These are phyloP conservation scores for Plectropomus leopardus DNA, from an alignment of 2,113 vertebrate species.

Conservation along the genomic window DNA sequence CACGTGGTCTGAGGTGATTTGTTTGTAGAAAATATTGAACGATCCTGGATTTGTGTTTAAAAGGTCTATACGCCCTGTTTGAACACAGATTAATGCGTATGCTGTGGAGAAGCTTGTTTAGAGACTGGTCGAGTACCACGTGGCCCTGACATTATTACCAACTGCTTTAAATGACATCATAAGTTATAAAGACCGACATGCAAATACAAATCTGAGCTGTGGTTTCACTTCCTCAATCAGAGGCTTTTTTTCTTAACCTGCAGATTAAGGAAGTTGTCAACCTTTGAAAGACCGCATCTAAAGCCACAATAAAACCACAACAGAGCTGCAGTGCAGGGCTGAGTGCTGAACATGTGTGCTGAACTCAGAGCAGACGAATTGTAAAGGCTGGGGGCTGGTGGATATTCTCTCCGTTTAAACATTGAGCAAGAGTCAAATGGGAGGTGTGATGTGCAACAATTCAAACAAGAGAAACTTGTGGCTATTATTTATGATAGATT, in stretches of 20 bases:
- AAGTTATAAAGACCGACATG: not conserved
- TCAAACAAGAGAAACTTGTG: not conserved
- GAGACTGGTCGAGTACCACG: not conserved
- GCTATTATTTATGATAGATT: not conserved
- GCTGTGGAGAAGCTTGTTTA: not conserved
- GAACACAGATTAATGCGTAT: too few species aligned
- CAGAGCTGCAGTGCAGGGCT: conserved; percentile 1
- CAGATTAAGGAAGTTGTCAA: conserved; percentile 55
- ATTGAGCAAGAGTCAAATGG: not conserved
- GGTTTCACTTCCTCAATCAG: conserved; percentile 48
- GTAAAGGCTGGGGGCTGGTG: not conserved
- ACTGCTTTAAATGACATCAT: not conserved
- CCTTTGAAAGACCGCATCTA: conserved; percentile 9
- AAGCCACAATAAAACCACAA: conserved; percentile 50
- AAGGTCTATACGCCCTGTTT: too few species aligned
- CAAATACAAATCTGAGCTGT: conserved; percentile 30
- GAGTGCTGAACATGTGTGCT: conserved; percentile 2
- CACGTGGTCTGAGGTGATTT: too few species aligned
- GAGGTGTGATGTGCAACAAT: not conserved
- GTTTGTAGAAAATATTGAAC: too few species aligned
- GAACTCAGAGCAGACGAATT: not conserved
- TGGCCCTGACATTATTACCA: not conserved
- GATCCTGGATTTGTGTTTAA: too few species aligned
- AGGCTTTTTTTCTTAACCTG: not conserved
- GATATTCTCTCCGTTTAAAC: not conserved